Conservation (phyloP, 2,888 invertebrate species). For the Tribolium freemani region DNA sequence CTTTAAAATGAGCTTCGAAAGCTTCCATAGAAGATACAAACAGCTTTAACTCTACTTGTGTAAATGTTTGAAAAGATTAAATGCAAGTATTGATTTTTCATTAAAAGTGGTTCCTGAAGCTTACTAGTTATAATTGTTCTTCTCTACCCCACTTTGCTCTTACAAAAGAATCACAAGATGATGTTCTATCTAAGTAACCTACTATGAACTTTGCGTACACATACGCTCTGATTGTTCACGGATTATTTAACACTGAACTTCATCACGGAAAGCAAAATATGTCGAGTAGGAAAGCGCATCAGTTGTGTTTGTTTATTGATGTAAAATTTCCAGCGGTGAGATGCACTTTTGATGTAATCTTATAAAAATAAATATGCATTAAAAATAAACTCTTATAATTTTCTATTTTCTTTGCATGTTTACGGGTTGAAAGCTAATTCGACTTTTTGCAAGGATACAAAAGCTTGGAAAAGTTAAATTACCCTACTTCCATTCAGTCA, state of each 20-base stretch:
- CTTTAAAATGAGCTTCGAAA: neutral
- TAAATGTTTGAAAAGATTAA: slow-evolving; percentile 4
- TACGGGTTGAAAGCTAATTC: neutral
- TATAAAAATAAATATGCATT: neutral
- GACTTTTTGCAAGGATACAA: neutral
- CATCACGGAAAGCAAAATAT: neutral
- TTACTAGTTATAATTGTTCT: neutral
- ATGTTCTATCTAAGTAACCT: neutral
- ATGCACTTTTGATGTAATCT: neutral
- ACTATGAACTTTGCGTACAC: neutral
- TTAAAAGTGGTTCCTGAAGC: slow-evolving; percentile 1
- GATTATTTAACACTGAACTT: neutral
- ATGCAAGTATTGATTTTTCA: slow-evolving; percentile 15
- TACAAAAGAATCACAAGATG: slow-evolving; percentile 13
- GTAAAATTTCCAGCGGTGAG: neutral
- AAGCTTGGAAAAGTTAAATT: neutral
- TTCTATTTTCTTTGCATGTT: neutral
- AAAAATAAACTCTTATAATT: neutral
- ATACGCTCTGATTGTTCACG: neutral
- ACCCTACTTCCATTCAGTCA: neutral
- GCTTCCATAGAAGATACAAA: neutral
- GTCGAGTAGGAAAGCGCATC: neutral
- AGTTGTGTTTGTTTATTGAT: neutral
- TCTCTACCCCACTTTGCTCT: neutral
- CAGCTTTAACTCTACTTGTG: neutral